Percentiles rank a stretch among this genome's conserved stretches.
Conservation (phyloP, 2,888 invertebrate species). For the Herminia tarsipennalis region DNA sequence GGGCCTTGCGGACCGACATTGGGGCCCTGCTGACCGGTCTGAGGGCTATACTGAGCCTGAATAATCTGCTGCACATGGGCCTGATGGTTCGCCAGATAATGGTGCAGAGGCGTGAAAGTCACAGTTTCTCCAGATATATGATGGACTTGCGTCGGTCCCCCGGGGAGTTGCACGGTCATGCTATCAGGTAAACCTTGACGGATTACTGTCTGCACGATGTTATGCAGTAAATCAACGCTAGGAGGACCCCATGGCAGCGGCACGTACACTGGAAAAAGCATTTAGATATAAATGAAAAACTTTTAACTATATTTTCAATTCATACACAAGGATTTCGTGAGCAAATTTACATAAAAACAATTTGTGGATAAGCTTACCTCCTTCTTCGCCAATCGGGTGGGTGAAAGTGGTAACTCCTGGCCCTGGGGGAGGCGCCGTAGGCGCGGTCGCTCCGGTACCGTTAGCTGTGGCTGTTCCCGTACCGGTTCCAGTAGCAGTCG, state of each 20-base stretch:
- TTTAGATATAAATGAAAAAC: background rate
- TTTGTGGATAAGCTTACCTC: background rate
- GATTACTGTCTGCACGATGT: conserved; percentile 59
- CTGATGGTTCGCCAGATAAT: conserved; percentile 6
- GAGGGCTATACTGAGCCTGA: conserved; percentile 1
- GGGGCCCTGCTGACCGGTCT: background rate
- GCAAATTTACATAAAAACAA: too few relatives aligned
- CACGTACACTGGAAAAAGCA: conserved; percentile 49
- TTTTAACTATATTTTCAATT: background rate
- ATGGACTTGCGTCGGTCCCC: conserved; percentile 2
- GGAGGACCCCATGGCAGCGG: conserved; percentile 61
- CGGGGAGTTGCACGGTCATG: conserved; percentile 43
- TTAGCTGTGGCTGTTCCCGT: background rate
- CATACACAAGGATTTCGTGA: too few relatives aligned
- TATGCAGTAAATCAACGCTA: conserved; percentile 59
- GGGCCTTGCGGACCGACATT: too few relatives aligned
- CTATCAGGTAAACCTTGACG: conserved; percentile 63
- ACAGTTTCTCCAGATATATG: conserved; percentile 13
- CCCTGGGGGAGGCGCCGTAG: background rate
- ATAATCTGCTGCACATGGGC: conserved; percentile 1
- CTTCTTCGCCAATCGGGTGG: conserved; percentile 3
- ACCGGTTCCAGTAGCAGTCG: background rate
- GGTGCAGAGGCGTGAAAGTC: conserved; percentile 10
- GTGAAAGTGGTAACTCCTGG: background rate
- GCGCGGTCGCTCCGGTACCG: background rate